These are phyloP conservation scores for Byasa hedistus DNA, from an alignment of 2,888 invertebrate species.

Conservation along the genomic window DNA sequence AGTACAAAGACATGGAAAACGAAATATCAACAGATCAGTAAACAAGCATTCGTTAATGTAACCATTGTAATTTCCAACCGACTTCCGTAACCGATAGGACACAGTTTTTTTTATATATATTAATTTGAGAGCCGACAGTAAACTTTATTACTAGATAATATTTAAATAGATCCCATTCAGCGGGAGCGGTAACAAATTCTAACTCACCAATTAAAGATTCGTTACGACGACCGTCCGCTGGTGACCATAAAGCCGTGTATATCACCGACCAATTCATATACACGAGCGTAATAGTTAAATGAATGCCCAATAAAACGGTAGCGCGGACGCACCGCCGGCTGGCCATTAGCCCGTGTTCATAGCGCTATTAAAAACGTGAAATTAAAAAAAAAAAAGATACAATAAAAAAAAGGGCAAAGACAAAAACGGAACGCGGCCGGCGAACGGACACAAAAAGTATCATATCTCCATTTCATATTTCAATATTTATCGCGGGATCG, in stretches of 20 bases:
- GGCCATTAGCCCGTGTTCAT: slow-evolving; percentile 60
- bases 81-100: slow-evolving; percentile 7
- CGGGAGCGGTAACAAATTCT: slow-evolving; percentile 31
- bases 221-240: slow-evolving; percentile 36
- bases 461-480: slow-evolving; percentile 75
- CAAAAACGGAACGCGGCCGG: slow-evolving; percentile 29
- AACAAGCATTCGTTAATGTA: no score
- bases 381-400: slow-evolving; percentile 39
- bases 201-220: slow-evolving; percentile 43
- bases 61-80: no score
- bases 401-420: slow-evolving; percentile 19
- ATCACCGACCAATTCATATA: slow-evolving; percentile 39
- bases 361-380: slow-evolving; percentile 56
- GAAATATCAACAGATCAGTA: no score
- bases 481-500: slow-evolving; percentile 77
- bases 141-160: slow-evolving; percentile 26
- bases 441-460: slow-evolving; percentile 59
- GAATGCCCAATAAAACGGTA: slow-evolving; percentile 75
- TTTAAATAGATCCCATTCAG: slow-evolving; percentile 28
- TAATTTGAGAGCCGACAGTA: slow-evolving; percentile 7
- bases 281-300: slow-evolving; percentile 49
- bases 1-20: no score
- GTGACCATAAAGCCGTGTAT: slow-evolving; percentile 39
- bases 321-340: slow-evolving; percentile 52
- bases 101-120: slow-evolving; percentile 10